These are phyloP conservation scores for Tetramorium parvispinum DNA, from an alignment of 1,140 invertebrate genomes.

Conservation along the genomic window DNA sequence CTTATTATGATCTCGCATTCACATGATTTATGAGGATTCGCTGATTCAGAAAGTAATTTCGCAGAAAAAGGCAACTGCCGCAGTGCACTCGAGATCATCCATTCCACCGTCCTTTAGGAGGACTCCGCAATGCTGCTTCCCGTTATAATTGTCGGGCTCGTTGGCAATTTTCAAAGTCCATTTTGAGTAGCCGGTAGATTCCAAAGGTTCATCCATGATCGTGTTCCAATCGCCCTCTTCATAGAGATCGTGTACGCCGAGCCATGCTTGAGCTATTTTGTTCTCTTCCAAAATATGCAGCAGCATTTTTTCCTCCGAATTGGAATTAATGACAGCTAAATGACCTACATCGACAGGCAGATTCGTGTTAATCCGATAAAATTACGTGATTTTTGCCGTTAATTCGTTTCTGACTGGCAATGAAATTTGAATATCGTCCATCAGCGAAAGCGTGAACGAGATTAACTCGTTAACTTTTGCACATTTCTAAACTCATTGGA, in stretches of 20 bases:
- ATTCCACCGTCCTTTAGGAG: slow-evolving; percentile 46
- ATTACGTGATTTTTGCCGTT: not conserved
- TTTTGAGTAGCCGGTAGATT: slow-evolving; percentile 39
- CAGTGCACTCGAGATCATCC: slow-evolving; percentile 41
- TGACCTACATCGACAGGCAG: slow-evolving; percentile 15
- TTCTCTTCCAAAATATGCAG: slow-evolving; percentile 21
- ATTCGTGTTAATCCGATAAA: not conserved
- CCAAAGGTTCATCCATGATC: slow-evolving; percentile 33
- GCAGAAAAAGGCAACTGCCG: slow-evolving; percentile 18
- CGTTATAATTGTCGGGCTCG: slow-evolving; percentile 32
- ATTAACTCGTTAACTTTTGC: not conserved
- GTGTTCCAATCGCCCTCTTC: slow-evolving; percentile 57
- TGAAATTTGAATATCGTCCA: not conserved
- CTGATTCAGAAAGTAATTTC: slow-evolving; percentile 36
- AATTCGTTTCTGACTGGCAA: not conserved
- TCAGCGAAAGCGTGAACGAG: not conserved
- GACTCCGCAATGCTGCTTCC: slow-evolving; percentile 37
- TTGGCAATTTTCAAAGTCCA: slow-evolving; percentile 16
- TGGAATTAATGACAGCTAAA: slow-evolving; percentile 42
- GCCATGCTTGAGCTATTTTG: not conserved
- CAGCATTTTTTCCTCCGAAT: slow-evolving; percentile 54
- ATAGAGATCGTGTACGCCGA: slow-evolving; percentile 55
- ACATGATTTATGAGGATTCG: not conserved
- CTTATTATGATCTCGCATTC: slow-evolving; percentile 35
- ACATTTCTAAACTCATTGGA: not conserved